phyloP scores from a whole-genome alignment of 2,113 vertebrate genomes.

The Willisornis vidua region DNA sequence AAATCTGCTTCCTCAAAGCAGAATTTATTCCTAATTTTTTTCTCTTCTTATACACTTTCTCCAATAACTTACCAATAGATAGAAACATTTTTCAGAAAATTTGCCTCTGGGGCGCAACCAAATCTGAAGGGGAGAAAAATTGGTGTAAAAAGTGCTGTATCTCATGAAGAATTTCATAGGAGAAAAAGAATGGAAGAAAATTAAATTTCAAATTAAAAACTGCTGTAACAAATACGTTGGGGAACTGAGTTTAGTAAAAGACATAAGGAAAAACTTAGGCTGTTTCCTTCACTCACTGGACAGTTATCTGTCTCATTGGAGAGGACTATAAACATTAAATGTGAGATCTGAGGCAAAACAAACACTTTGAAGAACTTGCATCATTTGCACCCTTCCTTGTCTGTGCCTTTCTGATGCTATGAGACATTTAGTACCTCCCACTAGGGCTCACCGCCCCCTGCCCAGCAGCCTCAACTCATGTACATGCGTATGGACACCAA shows the following conservation, averaged over 20 bases:
- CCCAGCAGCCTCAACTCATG: not conserved
- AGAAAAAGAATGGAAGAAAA: not conserved
- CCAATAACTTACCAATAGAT: not conserved
- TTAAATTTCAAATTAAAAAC: not conserved
- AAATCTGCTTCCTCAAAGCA: not conserved
- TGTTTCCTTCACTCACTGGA: not conserved
- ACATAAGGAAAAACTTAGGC: not conserved
- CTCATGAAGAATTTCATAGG: not conserved
- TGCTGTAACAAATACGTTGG: not conserved
- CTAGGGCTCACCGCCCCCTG: rapidly evolving
- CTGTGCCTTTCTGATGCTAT: not conserved
- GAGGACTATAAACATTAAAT: not conserved
- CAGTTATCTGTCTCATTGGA: not conserved
- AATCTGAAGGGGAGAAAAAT: not conserved
- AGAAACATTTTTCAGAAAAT: conserved; percentile 5
- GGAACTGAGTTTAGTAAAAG: not conserved
- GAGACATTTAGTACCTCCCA: not conserved
- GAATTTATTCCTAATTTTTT: not conserved
- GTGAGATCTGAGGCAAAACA: not conserved
- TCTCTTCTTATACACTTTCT: not conserved
- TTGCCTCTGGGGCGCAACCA: not conserved
- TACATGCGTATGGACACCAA: not conserved
- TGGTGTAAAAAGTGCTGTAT: not conserved
- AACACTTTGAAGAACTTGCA: not conserved
- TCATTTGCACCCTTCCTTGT: not conserved